A percentile compares a stretch with the other conserved stretches of the same genome.
phyloP scores from a whole-genome alignment of 1,140 invertebrate species.

The Samia ricini region DNA sequence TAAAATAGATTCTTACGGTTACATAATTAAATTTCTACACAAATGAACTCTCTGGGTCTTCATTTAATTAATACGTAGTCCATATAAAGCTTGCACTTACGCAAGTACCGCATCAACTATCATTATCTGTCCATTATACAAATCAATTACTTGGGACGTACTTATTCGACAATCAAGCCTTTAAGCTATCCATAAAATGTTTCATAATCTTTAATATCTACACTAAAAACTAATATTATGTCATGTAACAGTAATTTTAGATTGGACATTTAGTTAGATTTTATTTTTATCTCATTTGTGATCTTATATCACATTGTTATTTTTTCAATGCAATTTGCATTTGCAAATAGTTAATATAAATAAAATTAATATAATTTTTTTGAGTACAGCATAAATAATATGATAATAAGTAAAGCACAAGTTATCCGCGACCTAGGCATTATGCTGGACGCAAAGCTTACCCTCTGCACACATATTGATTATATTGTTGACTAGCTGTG shows the following conservation, averaged over 20 bases:
- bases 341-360: too few species aligned
- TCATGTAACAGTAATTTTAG: not conserved
- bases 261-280: not conserved
- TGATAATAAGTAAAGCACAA: too few species aligned
- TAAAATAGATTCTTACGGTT: not conserved
- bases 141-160: slow-evolving; percentile 23
- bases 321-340: too few species aligned
- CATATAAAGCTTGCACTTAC: slow-evolving; percentile 2
- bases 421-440: too few species aligned
- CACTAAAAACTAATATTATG: not conserved
- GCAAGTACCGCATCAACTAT: slow-evolving; percentile 19
- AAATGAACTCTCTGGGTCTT: too few species aligned
- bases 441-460: too few species aligned
- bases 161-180: not conserved
- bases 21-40: not conserved
- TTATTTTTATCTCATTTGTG: not conserved
- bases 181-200: not conserved
- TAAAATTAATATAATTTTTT: too few species aligned
- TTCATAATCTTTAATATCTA: not conserved
- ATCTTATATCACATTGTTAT: too few species aligned
- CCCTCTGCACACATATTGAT: too few species aligned
- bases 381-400: too few species aligned
- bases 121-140: slow-evolving; percentile 27
- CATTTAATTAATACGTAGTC: not conserved
- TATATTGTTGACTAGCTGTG: too few species aligned